Conservation (phyloP, 2,888 invertebrate genomes). For the Caenorhabditis sp. region DNA sequence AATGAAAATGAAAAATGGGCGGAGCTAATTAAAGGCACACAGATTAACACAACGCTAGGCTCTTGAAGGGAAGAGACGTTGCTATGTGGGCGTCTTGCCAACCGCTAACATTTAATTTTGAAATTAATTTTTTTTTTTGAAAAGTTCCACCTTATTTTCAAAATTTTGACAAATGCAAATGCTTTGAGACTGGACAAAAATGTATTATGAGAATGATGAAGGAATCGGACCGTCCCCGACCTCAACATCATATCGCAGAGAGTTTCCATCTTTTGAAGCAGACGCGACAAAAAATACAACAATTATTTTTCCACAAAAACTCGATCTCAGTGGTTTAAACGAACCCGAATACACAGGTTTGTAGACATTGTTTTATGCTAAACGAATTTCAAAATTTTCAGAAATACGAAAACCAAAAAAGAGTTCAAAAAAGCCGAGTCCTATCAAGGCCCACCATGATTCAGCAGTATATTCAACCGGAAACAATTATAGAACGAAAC, state of each 20-base stretch:
- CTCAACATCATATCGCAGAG: slow-evolving; percentile 8
- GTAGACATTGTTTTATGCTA: slow-evolving; percentile 74
- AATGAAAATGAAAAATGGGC: background rate
- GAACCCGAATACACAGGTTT: slow-evolving; percentile 77
- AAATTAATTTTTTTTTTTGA: background rate
- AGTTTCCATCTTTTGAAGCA: slow-evolving; percentile 19
- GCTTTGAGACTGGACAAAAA: background rate
- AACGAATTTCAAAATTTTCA: background rate
- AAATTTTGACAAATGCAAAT: background rate
- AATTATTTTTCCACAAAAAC: slow-evolving; percentile 18
- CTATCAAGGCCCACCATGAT: slow-evolving; percentile 14
- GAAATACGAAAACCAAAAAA: background rate
- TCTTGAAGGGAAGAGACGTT: slow-evolving; percentile 8
- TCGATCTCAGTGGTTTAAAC: slow-evolving; percentile 21
- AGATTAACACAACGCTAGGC: background rate
- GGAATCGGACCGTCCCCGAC: slow-evolving; percentile 21
- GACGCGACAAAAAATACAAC: slow-evolving; percentile 9
- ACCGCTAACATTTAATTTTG: slow-evolving; percentile 11
- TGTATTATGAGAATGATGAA: slow-evolving; percentile 28
- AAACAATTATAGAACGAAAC: background rate
- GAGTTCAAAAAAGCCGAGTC: slow-evolving; percentile 20
- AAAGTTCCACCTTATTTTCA: background rate
- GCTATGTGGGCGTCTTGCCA: slow-evolving; percentile 30
- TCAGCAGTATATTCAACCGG: background rate
- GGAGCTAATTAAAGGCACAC: slow-evolving; percentile 8